Conservation (phyloP, 2,113 vertebrate species). For the Daboia siamensis region DNA sequence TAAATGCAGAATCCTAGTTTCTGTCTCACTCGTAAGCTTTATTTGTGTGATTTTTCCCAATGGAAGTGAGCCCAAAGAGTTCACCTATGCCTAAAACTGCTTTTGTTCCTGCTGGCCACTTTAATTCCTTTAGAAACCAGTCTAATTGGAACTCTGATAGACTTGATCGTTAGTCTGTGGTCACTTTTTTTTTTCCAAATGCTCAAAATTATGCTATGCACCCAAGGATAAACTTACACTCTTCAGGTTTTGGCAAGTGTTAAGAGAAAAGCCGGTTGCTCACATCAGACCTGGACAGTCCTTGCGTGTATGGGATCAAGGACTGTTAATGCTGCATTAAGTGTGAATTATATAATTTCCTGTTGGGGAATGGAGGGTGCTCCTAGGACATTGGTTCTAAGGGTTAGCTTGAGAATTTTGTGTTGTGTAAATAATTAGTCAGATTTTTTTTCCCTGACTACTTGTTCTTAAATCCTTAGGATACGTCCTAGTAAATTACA, state of each 20-base stretch:
- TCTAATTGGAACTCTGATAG: constrained; percentile 1
- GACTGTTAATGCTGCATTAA: constrained; percentile 67
- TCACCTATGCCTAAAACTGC: neutral
- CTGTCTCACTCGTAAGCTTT: constrained; percentile 62
- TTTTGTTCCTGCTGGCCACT: neutral
- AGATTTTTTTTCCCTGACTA: constrained; percentile 75
- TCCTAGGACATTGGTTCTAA: constrained; percentile 64
- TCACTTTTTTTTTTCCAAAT: constrained; percentile 55
- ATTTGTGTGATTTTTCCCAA: constrained; percentile 35
- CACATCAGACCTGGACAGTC: constrained; percentile 52
- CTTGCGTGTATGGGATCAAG: constrained; percentile 62
- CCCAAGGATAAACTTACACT: constrained; percentile 58
- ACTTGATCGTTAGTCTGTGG: constrained; percentile 33
- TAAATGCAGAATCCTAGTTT: constrained; percentile 65
- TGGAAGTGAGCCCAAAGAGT: neutral
- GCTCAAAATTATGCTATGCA: constrained; percentile 66
- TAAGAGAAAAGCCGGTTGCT: constrained; percentile 63
- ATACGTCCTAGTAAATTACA: constrained; percentile 78
- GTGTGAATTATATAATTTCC: constrained; percentile 56
- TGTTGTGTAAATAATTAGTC: constrained; percentile 78
- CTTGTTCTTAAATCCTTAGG: constrained; percentile 78
- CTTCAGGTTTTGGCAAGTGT: constrained; percentile 62
- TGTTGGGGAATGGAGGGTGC: constrained; percentile 55
- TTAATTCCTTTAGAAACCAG: constrained; percentile 32
- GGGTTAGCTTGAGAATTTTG: constrained; percentile 70